Evolutionary conservation across 2,888 invertebrate species (phyloP), one percentile per base, ranked within the genome.

Genomic region (Sericinus montela): DNA sequence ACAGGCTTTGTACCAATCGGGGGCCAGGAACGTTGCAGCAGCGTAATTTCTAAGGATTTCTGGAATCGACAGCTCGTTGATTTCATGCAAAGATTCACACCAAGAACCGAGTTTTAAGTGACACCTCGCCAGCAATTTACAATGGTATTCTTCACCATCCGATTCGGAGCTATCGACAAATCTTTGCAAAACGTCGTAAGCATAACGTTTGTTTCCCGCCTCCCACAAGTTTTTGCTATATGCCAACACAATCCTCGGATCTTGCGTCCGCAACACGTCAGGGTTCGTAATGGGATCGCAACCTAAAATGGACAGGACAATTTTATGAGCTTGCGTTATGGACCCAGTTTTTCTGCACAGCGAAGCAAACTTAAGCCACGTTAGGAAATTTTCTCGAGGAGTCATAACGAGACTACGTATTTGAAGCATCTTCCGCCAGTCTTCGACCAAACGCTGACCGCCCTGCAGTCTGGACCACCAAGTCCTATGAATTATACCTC

Each of bases 301-400:
- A 1, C 96, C 97, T 48, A 86, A 61, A 54, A 98, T 87, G 5
- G 98, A 88, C 90, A 96, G 94, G 0, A 96, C 94, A 52, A 99
- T 98, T 79, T 98, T 97, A 63, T 97, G 94, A 0, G 98, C 97
- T 49, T 98, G 90, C 71, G 93, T 94, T 64, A 95, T 85, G 14
- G 97, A 94, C 6, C 97, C 96, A 57, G 94, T 96, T 78, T 98
- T 98, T 23, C 99, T 92, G 73, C 99, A 99, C 0, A 99, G 89
- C n/a, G 98, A 96, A 0, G 98, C 97, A 75, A 97, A 98, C 72
- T 98, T 98, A 0, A 99, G 87, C 98, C 98, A 98, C 0, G 98
- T 97, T 66, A 95, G 94, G 80, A 97, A 95, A 72, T 99, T 98
- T 70, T 99, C 98, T 48, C 95, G 94, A 0, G 98, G 98, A 1